phyloP scores from a whole-genome alignment of 2,888 invertebrate species.

The Unio delphinus region DNA sequence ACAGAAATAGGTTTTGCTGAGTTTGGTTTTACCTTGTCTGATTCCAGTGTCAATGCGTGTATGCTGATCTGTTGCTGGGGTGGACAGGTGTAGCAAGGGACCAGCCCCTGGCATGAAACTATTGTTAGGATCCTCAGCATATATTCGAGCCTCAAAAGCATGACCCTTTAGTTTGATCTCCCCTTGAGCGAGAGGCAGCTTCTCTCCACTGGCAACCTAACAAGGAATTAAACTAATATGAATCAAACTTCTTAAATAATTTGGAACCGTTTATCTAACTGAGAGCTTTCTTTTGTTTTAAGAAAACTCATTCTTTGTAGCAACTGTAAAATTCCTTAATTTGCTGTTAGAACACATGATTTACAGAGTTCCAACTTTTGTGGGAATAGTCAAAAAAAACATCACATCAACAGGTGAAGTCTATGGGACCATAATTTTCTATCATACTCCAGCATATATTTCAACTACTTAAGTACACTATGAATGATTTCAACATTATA shows the following conservation, averaged over 20 bases:
- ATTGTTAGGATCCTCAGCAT: slow-evolving; percentile 84
- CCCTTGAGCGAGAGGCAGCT: slow-evolving; percentile 85
- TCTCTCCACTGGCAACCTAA: slow-evolving; percentile 88
- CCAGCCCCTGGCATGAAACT: slow-evolving; percentile 97
- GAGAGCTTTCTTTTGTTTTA: too few relatives aligned
- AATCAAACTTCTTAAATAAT: background rate
- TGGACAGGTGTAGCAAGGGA: slow-evolving; percentile 80
- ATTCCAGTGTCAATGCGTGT: slow-evolving; percentile 91
- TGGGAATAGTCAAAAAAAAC: too few relatives aligned
- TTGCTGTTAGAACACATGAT: too few relatives aligned
- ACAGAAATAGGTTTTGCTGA: too few relatives aligned
- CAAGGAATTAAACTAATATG: background rate
- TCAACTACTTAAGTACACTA: too few relatives aligned
- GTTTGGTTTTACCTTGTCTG: slow-evolving; percentile 65
- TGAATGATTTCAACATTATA: too few relatives aligned
- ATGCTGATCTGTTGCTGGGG: slow-evolving; percentile 76
- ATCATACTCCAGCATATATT: too few relatives aligned
- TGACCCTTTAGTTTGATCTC: slow-evolving; percentile 86
- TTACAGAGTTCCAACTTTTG: too few relatives aligned
- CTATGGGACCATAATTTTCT: too few relatives aligned
- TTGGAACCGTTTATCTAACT: background rate
- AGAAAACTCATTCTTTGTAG: too few relatives aligned
- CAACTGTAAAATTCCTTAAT: too few relatives aligned
- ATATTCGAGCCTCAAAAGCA: slow-evolving; percentile 96
- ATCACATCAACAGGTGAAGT: too few relatives aligned